Percentiles rank a stretch among this genome's conserved stretches.
Evolutionary conservation across 2,797 vertebrate species (phyloP).

Genomic region (Rhynchotus rufescens): DNA sequence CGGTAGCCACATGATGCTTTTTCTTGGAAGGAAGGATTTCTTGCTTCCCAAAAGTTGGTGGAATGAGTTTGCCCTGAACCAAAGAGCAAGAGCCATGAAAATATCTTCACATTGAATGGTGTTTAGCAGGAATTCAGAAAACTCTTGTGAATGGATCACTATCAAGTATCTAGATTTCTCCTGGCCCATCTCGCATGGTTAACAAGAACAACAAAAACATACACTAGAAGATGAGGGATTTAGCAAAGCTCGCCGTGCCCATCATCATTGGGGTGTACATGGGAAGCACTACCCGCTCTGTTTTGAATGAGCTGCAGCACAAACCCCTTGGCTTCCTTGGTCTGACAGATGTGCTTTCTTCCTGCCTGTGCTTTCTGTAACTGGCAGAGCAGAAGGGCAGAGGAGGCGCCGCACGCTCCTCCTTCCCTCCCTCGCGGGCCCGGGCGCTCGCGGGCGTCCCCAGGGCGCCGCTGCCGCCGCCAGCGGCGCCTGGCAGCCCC

Average conservation of each 20-base stretch:
- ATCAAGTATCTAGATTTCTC: not conserved
- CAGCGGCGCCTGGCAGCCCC: too few species aligned
- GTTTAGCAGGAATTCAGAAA: not conserved
- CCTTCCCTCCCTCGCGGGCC: too few species aligned
- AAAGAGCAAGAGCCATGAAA: not conserved
- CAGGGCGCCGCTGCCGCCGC: too few species aligned
- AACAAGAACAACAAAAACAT: too few species aligned
- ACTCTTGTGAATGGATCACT: not conserved
- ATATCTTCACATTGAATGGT: not conserved
- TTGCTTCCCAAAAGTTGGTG: not conserved
- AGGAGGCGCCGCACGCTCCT: not conserved
- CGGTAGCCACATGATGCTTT: not conserved
- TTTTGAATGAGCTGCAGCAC: not conserved
- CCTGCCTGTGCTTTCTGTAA: not conserved
- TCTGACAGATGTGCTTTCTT: not conserved
- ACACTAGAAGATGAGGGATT: not conserved
- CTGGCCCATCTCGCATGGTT: not conserved
- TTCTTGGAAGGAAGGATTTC: not conserved
- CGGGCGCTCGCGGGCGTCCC: too few species aligned
- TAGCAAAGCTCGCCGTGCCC: not conserved
- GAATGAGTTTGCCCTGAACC: not conserved
- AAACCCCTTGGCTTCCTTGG: not conserved
- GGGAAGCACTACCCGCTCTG: not conserved
- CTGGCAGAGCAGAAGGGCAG: not conserved
- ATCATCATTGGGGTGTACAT: not conserved